A percentile compares a stretch with the other conserved stretches of the same genome.
These are phyloP conservation scores for Balaenoptera acutorostrata DNA, from an alignment of 2,113 vertebrate species.

Conservation along the genomic window DNA sequence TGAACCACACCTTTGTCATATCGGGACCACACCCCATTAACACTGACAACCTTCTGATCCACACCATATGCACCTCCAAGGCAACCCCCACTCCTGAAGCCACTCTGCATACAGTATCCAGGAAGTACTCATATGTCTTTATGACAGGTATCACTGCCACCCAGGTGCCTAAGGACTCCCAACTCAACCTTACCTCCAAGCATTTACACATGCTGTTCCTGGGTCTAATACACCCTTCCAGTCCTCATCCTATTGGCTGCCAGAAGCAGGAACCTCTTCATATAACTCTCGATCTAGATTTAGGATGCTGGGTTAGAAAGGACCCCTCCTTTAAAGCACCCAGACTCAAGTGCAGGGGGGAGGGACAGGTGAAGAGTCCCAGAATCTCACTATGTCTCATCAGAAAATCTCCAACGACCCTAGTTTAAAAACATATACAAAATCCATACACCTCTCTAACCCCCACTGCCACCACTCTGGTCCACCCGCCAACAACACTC, in stretches of 20 bases:
- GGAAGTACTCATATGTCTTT: not conserved
- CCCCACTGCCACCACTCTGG: not conserved
- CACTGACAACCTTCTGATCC: not conserved
- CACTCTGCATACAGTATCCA: not conserved
- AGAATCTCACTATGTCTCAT: not conserved
- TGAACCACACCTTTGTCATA: not conserved
- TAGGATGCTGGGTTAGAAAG: not conserved
- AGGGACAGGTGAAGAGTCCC: not conserved
- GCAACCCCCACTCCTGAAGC: no score
- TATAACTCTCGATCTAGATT: not conserved
- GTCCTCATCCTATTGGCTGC: not conserved
- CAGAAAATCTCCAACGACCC: not conserved
- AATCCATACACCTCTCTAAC: not conserved
- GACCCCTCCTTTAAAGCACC: not conserved
- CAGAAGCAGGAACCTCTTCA: not conserved
- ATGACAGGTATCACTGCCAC: not conserved
- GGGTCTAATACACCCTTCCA: not conserved
- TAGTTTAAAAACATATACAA: not conserved
- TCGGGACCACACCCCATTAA: not conserved
- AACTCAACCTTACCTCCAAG: not conserved
- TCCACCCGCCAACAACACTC: not conserved
- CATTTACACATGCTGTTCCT: not conserved
- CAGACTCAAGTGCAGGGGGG: not conserved
- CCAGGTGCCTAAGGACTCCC: not conserved
- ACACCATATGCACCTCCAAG: not conserved